These are phyloP conservation scores for Pangasianodon gigas DNA, from an alignment of 2,113 vertebrate genomes.

Conservation along the genomic window DNA sequence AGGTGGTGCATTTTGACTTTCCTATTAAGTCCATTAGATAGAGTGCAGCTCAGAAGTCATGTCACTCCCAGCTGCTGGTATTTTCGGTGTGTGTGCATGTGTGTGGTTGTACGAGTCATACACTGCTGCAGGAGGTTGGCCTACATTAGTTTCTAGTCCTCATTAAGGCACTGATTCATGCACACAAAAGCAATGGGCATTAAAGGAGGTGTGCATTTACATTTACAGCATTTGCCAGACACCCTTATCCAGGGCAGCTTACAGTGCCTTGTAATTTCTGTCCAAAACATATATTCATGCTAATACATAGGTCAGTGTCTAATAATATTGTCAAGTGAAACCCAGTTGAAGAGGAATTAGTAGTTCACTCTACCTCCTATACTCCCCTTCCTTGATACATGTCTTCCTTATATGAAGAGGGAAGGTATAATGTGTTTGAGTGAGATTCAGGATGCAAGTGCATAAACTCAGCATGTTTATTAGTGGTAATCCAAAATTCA, in stretches of 20 bases:
- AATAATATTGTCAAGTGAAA: neutral
- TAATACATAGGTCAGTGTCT: neutral
- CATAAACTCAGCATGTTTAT: neutral
- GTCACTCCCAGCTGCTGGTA: constrained; percentile 19
- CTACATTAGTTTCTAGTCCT: constrained; percentile 9
- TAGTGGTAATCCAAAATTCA: neutral
- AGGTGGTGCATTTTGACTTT: neutral
- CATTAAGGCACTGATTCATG: constrained; percentile 30
- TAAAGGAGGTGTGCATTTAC: neutral
- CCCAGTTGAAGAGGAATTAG: neutral
- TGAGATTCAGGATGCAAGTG: neutral
- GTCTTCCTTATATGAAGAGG: neutral
- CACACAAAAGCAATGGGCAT: neutral
- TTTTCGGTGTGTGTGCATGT: constrained; percentile 15
- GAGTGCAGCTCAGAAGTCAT: constrained; percentile 18
- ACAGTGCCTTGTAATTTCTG: neutral
- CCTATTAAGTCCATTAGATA: constrained; percentile 33
- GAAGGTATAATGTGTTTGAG: neutral
- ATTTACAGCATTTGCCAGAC: neutral
- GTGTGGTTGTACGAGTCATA: constrained; percentile 18
- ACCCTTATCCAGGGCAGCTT: neutral
- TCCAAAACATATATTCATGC: neutral
- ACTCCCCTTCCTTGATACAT: neutral
- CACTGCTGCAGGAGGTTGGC: constrained; percentile 28
- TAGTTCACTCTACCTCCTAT: neutral